These are phyloP conservation scores for Peromyscus melanophrys DNA, from an alignment of 2,797 vertebrate genomes.

Conservation along the genomic window DNA sequence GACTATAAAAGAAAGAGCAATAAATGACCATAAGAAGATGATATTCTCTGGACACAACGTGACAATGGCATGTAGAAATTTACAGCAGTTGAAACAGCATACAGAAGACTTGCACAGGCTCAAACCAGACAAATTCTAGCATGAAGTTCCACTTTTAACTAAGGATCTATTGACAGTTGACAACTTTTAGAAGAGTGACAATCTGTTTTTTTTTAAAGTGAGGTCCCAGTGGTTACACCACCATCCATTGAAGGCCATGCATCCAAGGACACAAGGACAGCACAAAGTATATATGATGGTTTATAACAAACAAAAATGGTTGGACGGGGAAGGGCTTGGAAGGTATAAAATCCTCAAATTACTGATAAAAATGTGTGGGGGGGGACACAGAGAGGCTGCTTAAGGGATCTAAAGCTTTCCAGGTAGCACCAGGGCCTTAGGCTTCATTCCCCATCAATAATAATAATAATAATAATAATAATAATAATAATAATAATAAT, in stretches of 20 bases:
- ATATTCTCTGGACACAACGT: not conserved
- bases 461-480: too few species aligned
- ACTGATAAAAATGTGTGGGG: not conserved
- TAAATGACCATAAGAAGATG: not conserved
- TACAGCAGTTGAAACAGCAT: not conserved
- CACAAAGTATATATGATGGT: not conserved
- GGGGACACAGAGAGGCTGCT: too few species aligned
- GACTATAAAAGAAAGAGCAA: not conserved
- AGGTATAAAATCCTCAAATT: not conserved
- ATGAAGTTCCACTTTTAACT: not conserved
- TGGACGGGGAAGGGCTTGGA: not conserved
- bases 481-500: not conserved
- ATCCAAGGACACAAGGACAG: not conserved
- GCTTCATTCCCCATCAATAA: not conserved
- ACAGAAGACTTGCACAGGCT: not conserved
- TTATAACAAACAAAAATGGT: not conserved
- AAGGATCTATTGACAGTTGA: not conserved
- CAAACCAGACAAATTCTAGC: not conserved
- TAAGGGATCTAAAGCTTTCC: not conserved
- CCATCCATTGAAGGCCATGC: not conserved
- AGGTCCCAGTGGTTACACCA: not conserved
- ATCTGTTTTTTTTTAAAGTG: not conserved
- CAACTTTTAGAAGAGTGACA: not conserved
- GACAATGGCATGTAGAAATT: not conserved
- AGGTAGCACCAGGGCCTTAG: not conserved